Percentiles rank a stretch among this genome's conserved stretches.
Conservation (phyloP, 2,113 vertebrate genomes). For the Psittacula cyanocephala region DNA sequence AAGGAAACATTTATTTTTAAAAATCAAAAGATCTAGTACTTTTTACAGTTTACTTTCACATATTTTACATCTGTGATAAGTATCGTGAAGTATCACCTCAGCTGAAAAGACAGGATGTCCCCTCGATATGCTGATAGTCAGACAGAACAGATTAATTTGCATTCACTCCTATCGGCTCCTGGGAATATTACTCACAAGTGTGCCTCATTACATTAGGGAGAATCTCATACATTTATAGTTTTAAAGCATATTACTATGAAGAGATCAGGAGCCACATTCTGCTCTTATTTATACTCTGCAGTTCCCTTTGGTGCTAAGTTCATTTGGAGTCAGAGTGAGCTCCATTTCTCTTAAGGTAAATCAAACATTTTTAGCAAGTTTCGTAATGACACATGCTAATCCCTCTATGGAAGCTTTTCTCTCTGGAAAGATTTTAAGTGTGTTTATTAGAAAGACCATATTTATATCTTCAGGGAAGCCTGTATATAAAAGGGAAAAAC, state of each 20-base stretch:
- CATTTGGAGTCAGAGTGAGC: neutral
- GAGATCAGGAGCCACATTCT: neutral
- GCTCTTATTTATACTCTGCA: neutral
- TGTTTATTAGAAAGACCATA: slow-evolving; percentile 49
- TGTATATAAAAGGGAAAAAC: slow-evolving; percentile 61
- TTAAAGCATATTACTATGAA: neutral
- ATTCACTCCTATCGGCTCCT: neutral
- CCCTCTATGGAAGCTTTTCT: slow-evolving; percentile 3
- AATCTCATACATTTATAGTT: neutral
- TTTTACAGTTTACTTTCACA: slow-evolving; percentile 19
- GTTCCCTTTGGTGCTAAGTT: neutral
- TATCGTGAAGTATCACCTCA: neutral
- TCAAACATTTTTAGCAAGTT: slow-evolving; percentile 18
- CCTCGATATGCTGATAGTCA: neutral
- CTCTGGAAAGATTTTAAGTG: slow-evolving; percentile 44
- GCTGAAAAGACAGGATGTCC: neutral
- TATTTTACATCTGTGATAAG: neutral
- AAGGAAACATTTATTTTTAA: neutral
- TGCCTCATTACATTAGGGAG: neutral
- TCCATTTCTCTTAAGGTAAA: slow-evolving; percentile 32
- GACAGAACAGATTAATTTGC: neutral
- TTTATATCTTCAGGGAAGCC: slow-evolving; percentile 65
- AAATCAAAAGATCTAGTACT: neutral
- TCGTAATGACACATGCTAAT: neutral
- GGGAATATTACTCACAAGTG: neutral